Evolutionary conservation across 2,888 invertebrate genomes (phyloP), one percentile per base, ranked within the genome.

Genomic region (Caenorhabditis sp.): DNA sequence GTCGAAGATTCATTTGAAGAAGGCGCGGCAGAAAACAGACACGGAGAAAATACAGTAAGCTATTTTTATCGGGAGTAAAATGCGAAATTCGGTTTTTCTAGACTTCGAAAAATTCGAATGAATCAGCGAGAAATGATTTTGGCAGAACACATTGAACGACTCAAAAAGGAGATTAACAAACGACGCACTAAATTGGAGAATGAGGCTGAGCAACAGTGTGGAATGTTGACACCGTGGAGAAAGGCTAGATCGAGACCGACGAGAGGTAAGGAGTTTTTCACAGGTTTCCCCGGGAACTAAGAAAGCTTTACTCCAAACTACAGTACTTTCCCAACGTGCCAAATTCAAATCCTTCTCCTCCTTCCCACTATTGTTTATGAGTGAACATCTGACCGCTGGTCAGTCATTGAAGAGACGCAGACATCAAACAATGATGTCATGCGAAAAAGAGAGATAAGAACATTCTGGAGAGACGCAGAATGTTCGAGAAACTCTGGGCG

Each of bases 151-250:
- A 71, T 82, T 62, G 82, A 82, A 23, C 69, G 72, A 10, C 58
- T 82, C 12, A 73, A 74, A 26, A 77, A 75, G 53, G 82, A 82
- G 58, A 76, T 82, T 21, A 80, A 80, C 58, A 82, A 82, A 69
- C 54, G 79, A 60, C 63, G 81, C 51, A 73, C 73, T 0, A 65
- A 54, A 23, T 67, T 82, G 66, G 82, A 83, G 55, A 74, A 73
- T 24, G 63, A 70, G 27, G 82, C 82, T 0, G 82, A 82, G 59
- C 51, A 62, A 43, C 62, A 63, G 55, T 63, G 75, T 49, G 82
- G 82, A 53, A 36, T 83, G 54, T 64, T 66, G 49, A 78, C 82
- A 12, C 82, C 82, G 27, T 83, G 82, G 82, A 72, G 79, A 53
- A 77, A 71, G 31, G 53, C 69, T 2, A 72, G 77, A 49, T 51